Evolutionary conservation across 2,113 vertebrate genomes (phyloP).

Genomic region (Ammodytes marinus): DNA sequence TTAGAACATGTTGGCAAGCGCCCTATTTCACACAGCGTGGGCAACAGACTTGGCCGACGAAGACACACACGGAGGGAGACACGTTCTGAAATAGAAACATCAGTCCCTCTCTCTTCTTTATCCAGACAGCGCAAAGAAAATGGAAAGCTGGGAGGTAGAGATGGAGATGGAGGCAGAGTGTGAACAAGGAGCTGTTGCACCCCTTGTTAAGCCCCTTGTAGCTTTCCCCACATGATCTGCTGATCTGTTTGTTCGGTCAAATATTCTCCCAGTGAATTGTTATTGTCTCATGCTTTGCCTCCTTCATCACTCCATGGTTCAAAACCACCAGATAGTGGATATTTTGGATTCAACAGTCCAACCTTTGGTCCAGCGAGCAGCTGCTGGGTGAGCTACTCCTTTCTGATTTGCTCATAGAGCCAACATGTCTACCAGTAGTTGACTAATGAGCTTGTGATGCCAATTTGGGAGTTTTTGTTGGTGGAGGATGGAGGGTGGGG

Average conservation of each 20-base stretch:
- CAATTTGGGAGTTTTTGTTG: constrained; percentile 50
- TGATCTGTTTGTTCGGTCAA: constrained; percentile 22
- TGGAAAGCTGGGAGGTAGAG: constrained; percentile 32
- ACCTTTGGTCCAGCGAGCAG: constrained; percentile 28
- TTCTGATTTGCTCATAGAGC: constrained; percentile 37
- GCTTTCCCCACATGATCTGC: constrained; percentile 18
- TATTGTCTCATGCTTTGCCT: background rate
- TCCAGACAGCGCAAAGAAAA: constrained; percentile 54
- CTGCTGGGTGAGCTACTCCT: constrained; percentile 23
- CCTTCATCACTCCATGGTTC: background rate
- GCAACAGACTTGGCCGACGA: constrained; percentile 72
- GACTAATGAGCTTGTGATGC: constrained; percentile 61
- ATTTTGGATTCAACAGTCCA: background rate
- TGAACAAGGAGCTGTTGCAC: background rate
- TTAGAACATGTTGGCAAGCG: constrained; percentile 68
- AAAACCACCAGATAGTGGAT: background rate
- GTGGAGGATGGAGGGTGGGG: constrained; percentile 22
- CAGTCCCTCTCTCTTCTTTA: constrained; percentile 50
- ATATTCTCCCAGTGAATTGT: background rate
- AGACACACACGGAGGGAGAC: constrained; percentile 65
- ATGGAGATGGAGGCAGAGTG: constrained; percentile 23
- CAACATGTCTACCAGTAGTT: constrained; percentile 34
- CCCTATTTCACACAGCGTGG: constrained; percentile 66
- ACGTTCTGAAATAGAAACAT: constrained; percentile 71
- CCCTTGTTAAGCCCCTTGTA: background rate